Evolutionary conservation across 2,797 vertebrate species (phyloP), one percentile per base, ranked within the genome.

Genomic region (Pangasius krempfi): DNA sequence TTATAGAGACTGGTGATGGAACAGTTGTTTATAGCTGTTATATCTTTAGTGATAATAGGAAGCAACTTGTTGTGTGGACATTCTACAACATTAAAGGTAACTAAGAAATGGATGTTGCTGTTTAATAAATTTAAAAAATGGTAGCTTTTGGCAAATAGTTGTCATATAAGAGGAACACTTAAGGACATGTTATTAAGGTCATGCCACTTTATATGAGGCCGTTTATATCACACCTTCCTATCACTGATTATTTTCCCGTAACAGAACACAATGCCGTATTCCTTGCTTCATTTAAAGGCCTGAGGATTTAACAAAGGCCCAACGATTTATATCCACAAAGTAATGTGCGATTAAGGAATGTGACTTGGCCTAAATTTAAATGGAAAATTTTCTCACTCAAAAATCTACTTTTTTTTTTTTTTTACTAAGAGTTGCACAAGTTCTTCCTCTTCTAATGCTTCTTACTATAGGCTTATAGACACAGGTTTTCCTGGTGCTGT

Each of bases 401-500:
- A 50, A 75, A 75, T 40, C 3, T 27, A 70, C 12, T 47, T 47
- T 47, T 47, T 47, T 14, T 0, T 40, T 73, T 44, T 75, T 25
- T 13, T 27, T 14, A 76, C 44, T 30, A n/a, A 52, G 50, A n/a
- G 14, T 54, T 56, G 8, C 76, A 30, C 8, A 56, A 75, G 5
- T 64, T 60, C 22, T 47, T 18, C 40, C 27, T 4, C 40, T 64
- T n/a, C 58, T 47, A 20, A 47, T n/a, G 60, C 13, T n/a, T n/a
- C 7, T 4, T 10, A 27, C 37, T 83, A 1, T 27, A 64, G 37
- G 37, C 33, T 86, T 76, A 52, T 22, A 56, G 50, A 72, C 84
- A 27, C 85, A 64, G 22, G 5, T 25, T 79, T 25, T 86, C 73
- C 85, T 50, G 56, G 18, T 50, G 27, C 44, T 86, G 22, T 76